Evolutionary conservation across 2,113 vertebrate genomes (phyloP).

Genomic region (Entomyzon cyanotis): DNA sequence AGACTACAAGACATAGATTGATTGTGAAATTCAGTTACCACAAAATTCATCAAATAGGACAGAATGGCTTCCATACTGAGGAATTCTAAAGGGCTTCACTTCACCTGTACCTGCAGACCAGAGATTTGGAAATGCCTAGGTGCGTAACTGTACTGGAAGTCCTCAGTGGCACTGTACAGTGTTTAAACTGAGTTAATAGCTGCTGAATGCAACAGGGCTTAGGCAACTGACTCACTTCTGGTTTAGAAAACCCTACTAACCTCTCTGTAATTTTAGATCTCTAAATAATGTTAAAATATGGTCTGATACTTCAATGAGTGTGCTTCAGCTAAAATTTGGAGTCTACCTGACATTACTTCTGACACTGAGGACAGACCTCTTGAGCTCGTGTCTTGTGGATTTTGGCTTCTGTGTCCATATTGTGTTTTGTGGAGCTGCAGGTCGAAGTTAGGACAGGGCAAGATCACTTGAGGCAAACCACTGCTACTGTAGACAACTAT

Average conservation of each 20-base stretch:
- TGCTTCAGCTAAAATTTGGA: neutral
- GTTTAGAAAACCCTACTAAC: neutral
- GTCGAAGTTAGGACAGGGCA: neutral
- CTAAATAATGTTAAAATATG: neutral
- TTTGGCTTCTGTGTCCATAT: neutral
- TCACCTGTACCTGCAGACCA: neutral
- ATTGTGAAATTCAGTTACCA: neutral
- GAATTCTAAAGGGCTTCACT: neutral
- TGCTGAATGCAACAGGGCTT: neutral
- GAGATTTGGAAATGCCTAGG: neutral
- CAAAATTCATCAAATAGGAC: neutral
- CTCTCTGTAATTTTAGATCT: neutral
- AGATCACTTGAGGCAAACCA: neutral
- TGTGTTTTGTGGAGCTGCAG: neutral
- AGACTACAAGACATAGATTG: neutral
- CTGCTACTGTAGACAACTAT: neutral
- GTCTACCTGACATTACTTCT: neutral
- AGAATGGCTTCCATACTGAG: neutral
- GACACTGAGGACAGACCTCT: neutral
- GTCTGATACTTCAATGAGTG: neutral
- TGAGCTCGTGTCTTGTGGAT: neutral
- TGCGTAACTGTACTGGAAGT: neutral
- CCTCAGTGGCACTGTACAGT: neutral
- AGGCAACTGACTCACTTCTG: neutral
- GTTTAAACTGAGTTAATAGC: neutral